Evolutionary conservation across 2,797 vertebrate genomes (phyloP).

Genomic region (Chrysolophus pictus): DNA sequence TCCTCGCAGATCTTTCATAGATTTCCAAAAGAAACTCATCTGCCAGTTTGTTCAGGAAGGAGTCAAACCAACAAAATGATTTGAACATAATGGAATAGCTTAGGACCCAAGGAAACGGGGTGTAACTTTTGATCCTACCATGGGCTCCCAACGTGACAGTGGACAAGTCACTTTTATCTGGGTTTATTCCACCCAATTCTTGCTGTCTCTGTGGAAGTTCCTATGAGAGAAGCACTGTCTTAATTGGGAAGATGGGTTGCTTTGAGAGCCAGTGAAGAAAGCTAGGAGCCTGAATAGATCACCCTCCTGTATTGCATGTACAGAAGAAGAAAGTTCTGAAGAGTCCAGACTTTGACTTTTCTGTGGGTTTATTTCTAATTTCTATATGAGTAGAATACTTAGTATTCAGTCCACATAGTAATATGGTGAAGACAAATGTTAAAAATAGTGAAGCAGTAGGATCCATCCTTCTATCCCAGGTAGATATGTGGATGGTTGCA

Average conservation of each 20-base stretch:
- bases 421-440: not conserved
- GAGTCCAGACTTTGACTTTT: not conserved
- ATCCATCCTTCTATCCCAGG: not conserved
- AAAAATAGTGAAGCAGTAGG: not conserved
- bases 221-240: not conserved
- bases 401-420: not conserved
- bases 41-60: not conserved
- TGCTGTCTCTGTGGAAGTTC: not conserved
- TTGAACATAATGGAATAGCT: not conserved
- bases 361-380: not conserved
- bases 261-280: not conserved
- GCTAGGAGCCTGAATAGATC: not conserved
- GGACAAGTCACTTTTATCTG: not conserved
- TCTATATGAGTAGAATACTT: not conserved
- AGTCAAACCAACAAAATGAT: not conserved
- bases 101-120: not conserved
- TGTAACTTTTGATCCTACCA: not conserved
- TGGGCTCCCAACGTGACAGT: not conserved
- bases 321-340: not conserved
- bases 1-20: not conserved
- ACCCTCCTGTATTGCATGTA: not conserved
- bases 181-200: not conserved
- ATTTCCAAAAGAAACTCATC: not conserved
- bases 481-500: not conserved
- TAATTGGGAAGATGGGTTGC: not conserved